phyloP scores from a whole-genome alignment of 1,140 invertebrate species.

The Intoshia linei region DNA sequence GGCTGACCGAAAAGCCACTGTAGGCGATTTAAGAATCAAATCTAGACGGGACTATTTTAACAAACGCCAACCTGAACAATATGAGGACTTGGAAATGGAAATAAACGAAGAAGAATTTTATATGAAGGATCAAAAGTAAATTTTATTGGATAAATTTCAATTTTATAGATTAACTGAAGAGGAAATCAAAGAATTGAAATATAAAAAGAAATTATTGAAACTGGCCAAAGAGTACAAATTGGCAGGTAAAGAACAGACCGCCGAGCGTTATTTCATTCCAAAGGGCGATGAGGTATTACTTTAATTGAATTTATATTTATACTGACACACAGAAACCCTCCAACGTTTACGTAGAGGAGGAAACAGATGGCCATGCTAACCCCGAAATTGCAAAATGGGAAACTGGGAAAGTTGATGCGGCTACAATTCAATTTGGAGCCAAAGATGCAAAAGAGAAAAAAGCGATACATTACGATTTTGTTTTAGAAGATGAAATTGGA shows the following conservation, averaged over 20 bases:
- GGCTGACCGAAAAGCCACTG: slow-evolving; percentile 42
- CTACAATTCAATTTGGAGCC: slow-evolving; percentile 60
- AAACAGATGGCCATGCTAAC: slow-evolving; percentile 44
- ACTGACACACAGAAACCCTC: slow-evolving; percentile 3
- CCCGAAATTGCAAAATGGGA: slow-evolving; percentile 91
- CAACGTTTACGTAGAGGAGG: slow-evolving; percentile 37
- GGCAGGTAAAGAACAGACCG: slow-evolving; percentile 53
- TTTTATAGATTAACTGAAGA: slow-evolving; percentile 36
- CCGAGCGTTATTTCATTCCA: slow-evolving; percentile 69
- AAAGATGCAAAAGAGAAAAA: slow-evolving; percentile 36
- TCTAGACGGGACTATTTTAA: slow-evolving; percentile 66
- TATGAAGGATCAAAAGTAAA: slow-evolving; percentile 50
- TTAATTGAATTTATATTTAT: slow-evolving; percentile 1
- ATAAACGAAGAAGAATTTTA: slow-evolving; percentile 80
- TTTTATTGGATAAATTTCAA: slow-evolving; percentile 9
- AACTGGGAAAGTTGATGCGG: slow-evolving; percentile 71
- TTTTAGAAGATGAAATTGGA: slow-evolving; percentile 61
- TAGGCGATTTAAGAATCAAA: slow-evolving; percentile 52
- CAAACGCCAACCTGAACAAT: slow-evolving; percentile 74
- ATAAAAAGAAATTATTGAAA: slow-evolving; percentile 57
- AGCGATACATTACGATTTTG: slow-evolving; percentile 2
- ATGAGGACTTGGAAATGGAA: slow-evolving; percentile 66
- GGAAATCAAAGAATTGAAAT: slow-evolving; percentile 46
- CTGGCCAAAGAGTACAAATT: slow-evolving; percentile 76
- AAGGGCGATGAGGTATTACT: slow-evolving; percentile 27